Evolutionary conservation across 2,888 invertebrate species (phyloP).

Genomic region (Glaucopsyche alexis): DNA sequence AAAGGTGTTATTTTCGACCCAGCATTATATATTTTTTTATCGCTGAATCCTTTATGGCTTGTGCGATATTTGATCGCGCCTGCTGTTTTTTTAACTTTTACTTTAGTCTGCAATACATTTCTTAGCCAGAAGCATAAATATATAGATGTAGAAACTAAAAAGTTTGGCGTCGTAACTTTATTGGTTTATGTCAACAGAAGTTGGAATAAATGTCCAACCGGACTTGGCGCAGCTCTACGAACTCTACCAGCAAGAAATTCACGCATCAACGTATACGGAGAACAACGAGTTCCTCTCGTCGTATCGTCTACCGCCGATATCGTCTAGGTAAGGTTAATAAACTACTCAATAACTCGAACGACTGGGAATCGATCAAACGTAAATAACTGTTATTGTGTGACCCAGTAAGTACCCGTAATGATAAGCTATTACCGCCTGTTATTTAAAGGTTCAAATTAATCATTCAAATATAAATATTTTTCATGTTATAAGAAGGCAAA

Average conservation of each 20-base stretch:
- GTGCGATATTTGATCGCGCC: too few species aligned
- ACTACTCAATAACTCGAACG: not conserved
- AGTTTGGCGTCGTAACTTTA: too few species aligned
- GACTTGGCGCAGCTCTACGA: constrained; percentile 90
- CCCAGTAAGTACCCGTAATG: not conserved
- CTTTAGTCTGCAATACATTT: too few species aligned
- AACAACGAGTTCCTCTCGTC: constrained; percentile 78
- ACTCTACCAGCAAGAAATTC: constrained; percentile 92
- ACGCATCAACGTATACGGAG: constrained; percentile 87
- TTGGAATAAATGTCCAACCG: constrained; percentile 84
- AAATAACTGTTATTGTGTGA: not conserved
- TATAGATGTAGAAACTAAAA: too few species aligned
- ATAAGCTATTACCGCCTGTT: not conserved
- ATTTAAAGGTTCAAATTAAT: not conserved
- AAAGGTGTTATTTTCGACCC: not conserved
- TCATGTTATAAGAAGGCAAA: not conserved
- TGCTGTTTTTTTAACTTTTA: too few species aligned
- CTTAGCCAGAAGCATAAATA: too few species aligned
- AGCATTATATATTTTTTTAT: too few species aligned
- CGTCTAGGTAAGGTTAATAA: constrained; percentile 68
- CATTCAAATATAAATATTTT: not conserved
- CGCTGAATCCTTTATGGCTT: too few species aligned
- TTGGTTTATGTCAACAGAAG: constrained; percentile 67
- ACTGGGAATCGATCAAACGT: not conserved
- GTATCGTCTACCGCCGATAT: constrained; percentile 83